Evolutionary conservation across 2,888 invertebrate species (phyloP).

Genomic region (Stomorhina lunata): DNA sequence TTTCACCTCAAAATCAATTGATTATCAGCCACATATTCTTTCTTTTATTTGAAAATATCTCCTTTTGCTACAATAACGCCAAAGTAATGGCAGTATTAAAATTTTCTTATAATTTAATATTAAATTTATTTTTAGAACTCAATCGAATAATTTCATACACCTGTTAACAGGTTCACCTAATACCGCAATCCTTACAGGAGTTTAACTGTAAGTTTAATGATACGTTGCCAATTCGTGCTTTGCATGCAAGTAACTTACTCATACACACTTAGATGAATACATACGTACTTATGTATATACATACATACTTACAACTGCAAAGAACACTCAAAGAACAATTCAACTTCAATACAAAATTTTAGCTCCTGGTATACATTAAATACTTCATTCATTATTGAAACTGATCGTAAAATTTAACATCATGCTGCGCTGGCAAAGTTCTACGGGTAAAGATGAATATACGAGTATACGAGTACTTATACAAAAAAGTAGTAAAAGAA

Average conservation of each 20-base stretch:
- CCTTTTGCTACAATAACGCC: too few species aligned
- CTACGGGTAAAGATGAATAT: not conserved
- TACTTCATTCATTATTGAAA: conserved; percentile 51
- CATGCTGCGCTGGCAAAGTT: not conserved
- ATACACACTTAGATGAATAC: too few species aligned
- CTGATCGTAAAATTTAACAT: conserved; percentile 37
- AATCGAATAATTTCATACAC: conserved; percentile 36
- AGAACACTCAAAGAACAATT: conserved; percentile 14
- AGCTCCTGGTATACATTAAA: conserved; percentile 15
- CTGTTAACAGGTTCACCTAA: conserved; percentile 43
- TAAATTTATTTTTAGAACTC: conserved; percentile 21
- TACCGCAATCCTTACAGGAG: not conserved
- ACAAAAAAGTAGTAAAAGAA: too few species aligned
- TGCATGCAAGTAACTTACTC: conserved; percentile 26
- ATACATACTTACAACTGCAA: not conserved
- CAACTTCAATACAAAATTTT: conserved; percentile 17
- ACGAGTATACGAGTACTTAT: too few species aligned
- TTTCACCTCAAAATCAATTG: too few species aligned
- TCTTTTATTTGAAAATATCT: too few species aligned
- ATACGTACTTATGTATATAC: too few species aligned
- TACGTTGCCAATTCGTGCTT: conserved; percentile 35
- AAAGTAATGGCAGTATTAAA: not conserved
- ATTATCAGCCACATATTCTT: too few species aligned
- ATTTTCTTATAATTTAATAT: not conserved
- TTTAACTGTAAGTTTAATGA: conserved; percentile 21